These are phyloP conservation scores for Orthosia gracilis DNA, from an alignment of 2,888 invertebrate species.

Conservation along the genomic window DNA sequence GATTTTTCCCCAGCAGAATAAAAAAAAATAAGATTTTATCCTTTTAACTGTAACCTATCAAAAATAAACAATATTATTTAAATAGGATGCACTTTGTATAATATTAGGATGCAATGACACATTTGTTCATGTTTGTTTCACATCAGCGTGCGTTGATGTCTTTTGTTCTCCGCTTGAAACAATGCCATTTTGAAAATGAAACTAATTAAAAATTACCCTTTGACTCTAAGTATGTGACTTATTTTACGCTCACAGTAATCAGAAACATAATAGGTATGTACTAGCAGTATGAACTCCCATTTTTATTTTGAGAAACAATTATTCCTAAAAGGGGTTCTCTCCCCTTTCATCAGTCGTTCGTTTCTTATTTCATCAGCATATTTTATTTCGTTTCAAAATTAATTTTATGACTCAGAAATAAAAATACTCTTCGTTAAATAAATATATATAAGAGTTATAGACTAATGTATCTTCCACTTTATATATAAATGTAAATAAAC, in stretches of 20 bases:
- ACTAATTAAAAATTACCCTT: conserved; percentile 4
- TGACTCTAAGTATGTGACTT: background rate
- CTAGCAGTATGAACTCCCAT: too few relatives aligned
- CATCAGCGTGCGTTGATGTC: conserved; percentile 76
- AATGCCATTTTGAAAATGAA: conserved; percentile 6
- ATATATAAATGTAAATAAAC: conserved; percentile 61
- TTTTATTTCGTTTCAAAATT: conserved; percentile 29
- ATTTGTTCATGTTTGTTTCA: background rate
- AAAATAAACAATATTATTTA: too few relatives aligned
- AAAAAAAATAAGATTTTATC: background rate
- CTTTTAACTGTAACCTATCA: background rate
- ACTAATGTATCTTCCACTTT: conserved; percentile 53
- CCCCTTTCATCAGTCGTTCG: conserved; percentile 16
- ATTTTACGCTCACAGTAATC: background rate
- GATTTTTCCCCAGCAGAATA: too few relatives aligned
- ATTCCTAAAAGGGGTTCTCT: conserved; percentile 5
- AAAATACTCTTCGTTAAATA: background rate
- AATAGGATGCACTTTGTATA: too few relatives aligned
- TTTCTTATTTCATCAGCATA: conserved; percentile 38
- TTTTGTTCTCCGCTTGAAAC: conserved; percentile 71
- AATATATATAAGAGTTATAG: conserved; percentile 8
- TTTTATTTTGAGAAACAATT: conserved; percentile 2
- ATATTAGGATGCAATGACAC: background rate
- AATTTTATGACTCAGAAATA: conserved; percentile 12
- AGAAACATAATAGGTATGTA: background rate